Base-by-base conservation (phyloP, 1,140 invertebrate species). In the Zaprionus africanus region DNA sequence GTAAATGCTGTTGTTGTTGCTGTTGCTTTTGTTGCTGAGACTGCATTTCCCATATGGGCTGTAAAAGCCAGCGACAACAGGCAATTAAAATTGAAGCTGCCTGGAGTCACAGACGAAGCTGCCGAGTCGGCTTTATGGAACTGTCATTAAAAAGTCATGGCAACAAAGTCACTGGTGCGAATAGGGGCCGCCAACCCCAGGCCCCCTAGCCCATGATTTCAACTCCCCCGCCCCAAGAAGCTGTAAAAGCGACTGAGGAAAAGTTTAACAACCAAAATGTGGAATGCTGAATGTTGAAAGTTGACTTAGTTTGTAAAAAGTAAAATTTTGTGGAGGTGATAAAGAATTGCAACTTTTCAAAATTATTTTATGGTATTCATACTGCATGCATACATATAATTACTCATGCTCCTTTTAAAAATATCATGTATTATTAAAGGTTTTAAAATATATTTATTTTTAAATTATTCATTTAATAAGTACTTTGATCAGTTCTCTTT, bases 21-120 rank as follows among this genome's bases (percentile, higher is more conserved):
- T 43, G 51, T 9, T 57, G 26, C 13, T 56, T 4, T 34, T 65
- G 11, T n/a, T 60, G 57, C 36, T 49, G 19, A 60, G 63, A 61
- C 65, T 60, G 71, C 74, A 87, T 87, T 83, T 80, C 84, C 83
- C 81, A 83, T 71, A 81, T 73, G 84, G 61, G 63, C 65, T 67
- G 81, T 88, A 88, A 81, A 86, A 58, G 38, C 11, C 49, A 70
- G 41, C 66, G 53, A 63, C 38, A 38, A 75, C 61, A 70, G 60
- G 41, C 77, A 86, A 80, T 88, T 80, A 78, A 73, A 83, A 68
- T 57, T 60, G 68, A 72, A 65, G 62, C 56, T 64, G 60, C 60
- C 73, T 59, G 67, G 60, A 60, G 67, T 71, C 67, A 69, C 26
- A 67, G 58, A 28, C 22, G 34, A 76, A 34, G 57, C 75, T 38